Evolutionary conservation across 2,888 invertebrate genomes (phyloP).

Genomic region (Calameuta idolon): DNA sequence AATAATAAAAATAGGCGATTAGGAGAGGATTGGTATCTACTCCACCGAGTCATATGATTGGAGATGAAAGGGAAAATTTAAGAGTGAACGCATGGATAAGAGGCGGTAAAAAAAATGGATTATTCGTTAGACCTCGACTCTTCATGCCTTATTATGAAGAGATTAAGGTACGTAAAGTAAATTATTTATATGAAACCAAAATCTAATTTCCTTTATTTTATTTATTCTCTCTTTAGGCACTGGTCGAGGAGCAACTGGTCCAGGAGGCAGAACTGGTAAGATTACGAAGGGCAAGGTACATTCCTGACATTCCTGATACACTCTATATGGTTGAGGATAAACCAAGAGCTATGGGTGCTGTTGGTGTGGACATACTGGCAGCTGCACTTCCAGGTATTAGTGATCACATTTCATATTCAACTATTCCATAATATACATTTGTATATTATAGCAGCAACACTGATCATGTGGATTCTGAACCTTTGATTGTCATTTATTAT

Average conservation of each 20-base stretch:
- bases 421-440: not conserved
- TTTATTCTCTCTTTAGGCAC: conserved; percentile 67
- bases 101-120: conserved; percentile 76
- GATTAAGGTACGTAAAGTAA: conserved; percentile 75
- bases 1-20: conserved; percentile 65
- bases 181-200: not conserved
- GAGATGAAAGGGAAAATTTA: conserved; percentile 75
- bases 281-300: conserved; percentile 78
- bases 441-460: not conserved
- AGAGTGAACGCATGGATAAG: conserved; percentile 85
- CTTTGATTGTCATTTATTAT: not conserved
- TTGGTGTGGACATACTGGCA: conserved; percentile 75
- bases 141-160: conserved; percentile 97
- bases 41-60: conserved; percentile 88
- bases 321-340: conserved; percentile 87
- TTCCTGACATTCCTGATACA: conserved; percentile 91
- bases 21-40: conserved; percentile 83
- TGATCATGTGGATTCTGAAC: not conserved
- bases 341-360: conserved; percentile 69
- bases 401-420: not conserved
- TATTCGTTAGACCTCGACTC: conserved; percentile 86
- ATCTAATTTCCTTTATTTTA: conserved; percentile 17
- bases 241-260: conserved; percentile 86
- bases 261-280: conserved; percentile 81
- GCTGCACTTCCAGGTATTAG: conserved; percentile 72